Evolutionary conservation across 1,140 invertebrate species (phyloP), one percentile per base, ranked within the genome.

Genomic region (Dendrolimus punctatus): DNA sequence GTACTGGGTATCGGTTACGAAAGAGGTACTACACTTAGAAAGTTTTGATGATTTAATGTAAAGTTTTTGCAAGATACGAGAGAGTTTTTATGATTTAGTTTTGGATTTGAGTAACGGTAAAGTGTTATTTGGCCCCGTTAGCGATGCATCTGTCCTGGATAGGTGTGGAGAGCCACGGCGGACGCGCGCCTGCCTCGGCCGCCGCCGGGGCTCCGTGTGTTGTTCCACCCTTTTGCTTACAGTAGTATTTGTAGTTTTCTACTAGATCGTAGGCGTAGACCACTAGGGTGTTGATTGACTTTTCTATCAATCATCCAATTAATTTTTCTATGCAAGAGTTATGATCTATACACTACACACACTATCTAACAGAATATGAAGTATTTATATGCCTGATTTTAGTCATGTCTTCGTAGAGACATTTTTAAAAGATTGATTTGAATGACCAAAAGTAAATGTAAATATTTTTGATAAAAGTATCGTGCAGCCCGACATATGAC

Each of bases 1-100:
- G 82, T 93, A 94, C 90, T 96, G 95, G 95, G 94, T 95, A 89
- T 91, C 91, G 87, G 91, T 94, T 89, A 95, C 93, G 87, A 92
- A 92, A 94, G 95, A 96, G 95, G 95, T 96, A 92, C 75, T 96
- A 92, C 75, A 79, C 23, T 80, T 84, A 83, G 86, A 86, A 83
- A 84, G 70, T 87, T 82, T 82, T 82, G 74, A 85, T 80, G 83
- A 86, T 86, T 84, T 84, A 77, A 80, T 84, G 78, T 84, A 86
- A 85, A 83, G 71, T 86, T 84, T 84, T 82, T 86, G 83, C 83
- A 86, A 86, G 80, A 84, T 82, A 80, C 68, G 62, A 81, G 67
- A 84, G 63, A 83, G 71, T 82, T 86, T 85, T 83, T 86, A 84
- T 80, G 74, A 84, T 86, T 86, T 86, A 84, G 83, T 83, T 83